Evolutionary conservation across 2,113 vertebrate genomes (phyloP).

Genomic region (Marmota monax): DNA sequence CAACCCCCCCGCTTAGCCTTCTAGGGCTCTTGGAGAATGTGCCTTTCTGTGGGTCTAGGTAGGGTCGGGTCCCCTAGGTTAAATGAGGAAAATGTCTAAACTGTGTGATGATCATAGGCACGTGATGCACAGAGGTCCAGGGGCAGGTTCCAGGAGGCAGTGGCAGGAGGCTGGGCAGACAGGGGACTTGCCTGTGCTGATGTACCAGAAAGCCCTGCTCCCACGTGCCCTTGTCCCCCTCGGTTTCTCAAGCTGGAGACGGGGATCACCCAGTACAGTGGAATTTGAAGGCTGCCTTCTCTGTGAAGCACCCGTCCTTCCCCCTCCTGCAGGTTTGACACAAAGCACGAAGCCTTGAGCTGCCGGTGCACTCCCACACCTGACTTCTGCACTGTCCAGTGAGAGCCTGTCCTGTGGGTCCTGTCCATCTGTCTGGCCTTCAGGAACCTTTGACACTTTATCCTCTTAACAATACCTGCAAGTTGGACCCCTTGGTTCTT

Average conservation of each 20-base stretch:
- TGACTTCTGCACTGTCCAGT: not conserved
- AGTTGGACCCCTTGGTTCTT: not conserved
- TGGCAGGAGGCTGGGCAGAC: no score
- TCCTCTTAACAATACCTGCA: not conserved
- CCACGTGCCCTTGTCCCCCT: no score
- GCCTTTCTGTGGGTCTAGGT: not conserved
- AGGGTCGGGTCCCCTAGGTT: not conserved
- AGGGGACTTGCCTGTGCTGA: no score
- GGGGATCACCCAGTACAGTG: no score
- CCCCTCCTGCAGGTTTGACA: no score
- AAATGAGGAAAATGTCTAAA: not conserved
- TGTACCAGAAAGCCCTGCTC: not conserved
- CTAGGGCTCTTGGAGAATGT: not conserved
- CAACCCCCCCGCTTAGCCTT: not conserved
- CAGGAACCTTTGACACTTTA: not conserved
- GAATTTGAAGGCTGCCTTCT: not conserved
- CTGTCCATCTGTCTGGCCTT: not conserved
- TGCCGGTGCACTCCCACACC: no score
- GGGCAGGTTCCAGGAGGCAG: not conserved
- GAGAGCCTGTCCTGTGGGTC: rapidly evolving
- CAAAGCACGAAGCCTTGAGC: no score
- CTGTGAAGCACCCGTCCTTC: no score
- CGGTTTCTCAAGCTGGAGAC: not conserved
- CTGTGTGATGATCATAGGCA: not conserved
- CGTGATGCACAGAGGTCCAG: not conserved